These are phyloP conservation scores for Microchrysa polita DNA, from an alignment of 2,888 invertebrate species.

Conservation along the genomic window DNA sequence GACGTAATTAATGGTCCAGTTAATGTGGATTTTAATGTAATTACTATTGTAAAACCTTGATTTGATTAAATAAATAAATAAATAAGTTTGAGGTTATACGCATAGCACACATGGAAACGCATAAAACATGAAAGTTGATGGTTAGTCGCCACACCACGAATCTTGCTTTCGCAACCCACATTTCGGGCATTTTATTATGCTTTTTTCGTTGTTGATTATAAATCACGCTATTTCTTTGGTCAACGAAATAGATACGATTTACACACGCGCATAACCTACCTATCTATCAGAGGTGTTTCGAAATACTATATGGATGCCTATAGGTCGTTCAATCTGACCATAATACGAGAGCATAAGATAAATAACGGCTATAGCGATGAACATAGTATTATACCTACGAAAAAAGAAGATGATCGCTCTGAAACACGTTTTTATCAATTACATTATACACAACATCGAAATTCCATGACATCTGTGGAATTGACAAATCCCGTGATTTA, in stretches of 20 bases:
- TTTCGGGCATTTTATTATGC: too few species aligned
- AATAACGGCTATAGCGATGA: constrained; percentile 7
- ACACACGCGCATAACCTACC: constrained; percentile 11
- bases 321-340: constrained; percentile 1
- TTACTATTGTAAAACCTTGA: too few species aligned
- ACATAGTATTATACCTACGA: not conserved
- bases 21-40: too few species aligned
- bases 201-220: too few species aligned
- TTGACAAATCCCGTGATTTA: constrained; percentile 51
- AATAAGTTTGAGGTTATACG: too few species aligned
- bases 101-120: too few species aligned
- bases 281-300: constrained; percentile 16
- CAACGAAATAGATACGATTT: constrained; percentile 16
- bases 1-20: too few species aligned
- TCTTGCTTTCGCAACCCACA: too few species aligned
- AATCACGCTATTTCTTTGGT: not conserved
- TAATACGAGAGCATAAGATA: constrained; percentile 21
- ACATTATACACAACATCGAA: constrained; percentile 45
- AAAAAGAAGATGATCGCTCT: constrained; percentile 20
- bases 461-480: constrained; percentile 48
- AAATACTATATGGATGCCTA: constrained; percentile 8
- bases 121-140: too few species aligned
- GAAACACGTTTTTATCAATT: constrained; percentile 48
- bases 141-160: too few species aligned
- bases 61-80: too few species aligned